These are phyloP conservation scores for Streblospio benedicti DNA, from an alignment of 1,140 invertebrate genomes.

Conservation along the genomic window DNA sequence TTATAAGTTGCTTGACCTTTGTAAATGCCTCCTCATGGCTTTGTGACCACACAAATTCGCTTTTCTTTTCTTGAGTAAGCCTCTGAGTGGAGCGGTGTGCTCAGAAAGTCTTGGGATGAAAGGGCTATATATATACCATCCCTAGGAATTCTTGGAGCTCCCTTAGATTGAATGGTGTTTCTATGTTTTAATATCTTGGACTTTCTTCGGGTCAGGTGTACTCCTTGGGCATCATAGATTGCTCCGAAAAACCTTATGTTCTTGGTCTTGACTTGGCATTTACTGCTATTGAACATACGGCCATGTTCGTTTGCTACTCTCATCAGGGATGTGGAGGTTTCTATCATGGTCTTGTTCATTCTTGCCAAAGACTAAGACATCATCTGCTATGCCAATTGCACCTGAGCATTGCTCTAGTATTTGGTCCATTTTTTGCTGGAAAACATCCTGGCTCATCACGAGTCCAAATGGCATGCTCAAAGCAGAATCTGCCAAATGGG, in stretches of 20 bases:
- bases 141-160: conserved; percentile 25
- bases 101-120: conserved; percentile 19
- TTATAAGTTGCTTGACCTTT: conserved; percentile 21
- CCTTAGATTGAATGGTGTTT: conserved; percentile 16
- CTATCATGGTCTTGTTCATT: conserved; percentile 1
- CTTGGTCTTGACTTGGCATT: conserved; percentile 14
- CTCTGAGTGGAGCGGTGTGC: not conserved
- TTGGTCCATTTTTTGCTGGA: conserved; percentile 30
- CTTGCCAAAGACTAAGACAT: conserved; percentile 6
- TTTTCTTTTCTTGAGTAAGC: conserved; percentile 7
- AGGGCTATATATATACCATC: conserved; percentile 21
- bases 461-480: conserved; percentile 22
- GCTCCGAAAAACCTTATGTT: conserved; percentile 19
- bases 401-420: conserved; percentile 35
- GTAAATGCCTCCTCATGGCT: conserved; percentile 17
- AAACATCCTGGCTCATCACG: conserved; percentile 27
- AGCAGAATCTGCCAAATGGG: conserved; percentile 23
- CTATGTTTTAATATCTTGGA: conserved; percentile 32
- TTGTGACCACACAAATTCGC: conserved; percentile 3
- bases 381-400: conserved; percentile 41
- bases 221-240: conserved; percentile 36
- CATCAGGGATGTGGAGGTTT: conserved; percentile 27
- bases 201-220: conserved; percentile 41
- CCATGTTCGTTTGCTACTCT: conserved; percentile 29
- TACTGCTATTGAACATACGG: conserved; percentile 40